These are phyloP conservation scores for Ictalurus furcatus DNA, from an alignment of 2,113 vertebrate genomes.

Conservation along the genomic window DNA sequence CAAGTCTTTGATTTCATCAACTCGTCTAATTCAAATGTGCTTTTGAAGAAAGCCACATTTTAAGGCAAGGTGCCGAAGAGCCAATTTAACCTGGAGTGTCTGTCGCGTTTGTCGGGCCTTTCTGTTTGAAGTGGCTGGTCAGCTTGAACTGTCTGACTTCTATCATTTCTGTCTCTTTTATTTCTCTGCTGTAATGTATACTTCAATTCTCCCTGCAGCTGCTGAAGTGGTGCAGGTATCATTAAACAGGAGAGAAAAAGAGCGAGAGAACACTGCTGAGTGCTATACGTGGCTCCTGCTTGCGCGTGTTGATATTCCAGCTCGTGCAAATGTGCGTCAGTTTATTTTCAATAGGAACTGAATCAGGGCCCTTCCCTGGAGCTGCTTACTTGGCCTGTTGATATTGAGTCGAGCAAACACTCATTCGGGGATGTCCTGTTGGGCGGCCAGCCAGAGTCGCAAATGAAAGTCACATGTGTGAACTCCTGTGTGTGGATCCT, in stretches of 20 bases:
- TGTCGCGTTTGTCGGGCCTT: slow-evolving; percentile 86
- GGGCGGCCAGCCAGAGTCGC: slow-evolving; percentile 68
- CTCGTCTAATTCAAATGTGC: slow-evolving; percentile 94
- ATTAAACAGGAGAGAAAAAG: slow-evolving; percentile 77
- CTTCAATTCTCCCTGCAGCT: slow-evolving; percentile 92
- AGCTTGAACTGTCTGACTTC: slow-evolving; percentile 98
- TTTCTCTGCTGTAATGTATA: slow-evolving; percentile 90
- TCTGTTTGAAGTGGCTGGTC: slow-evolving; percentile 96
- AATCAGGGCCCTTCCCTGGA: slow-evolving; percentile 47
- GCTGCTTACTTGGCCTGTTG: slow-evolving; percentile 68
- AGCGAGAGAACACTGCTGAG: slow-evolving; percentile 2
- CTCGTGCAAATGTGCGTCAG: slow-evolving; percentile 55
- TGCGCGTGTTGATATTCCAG: slow-evolving; percentile 65
- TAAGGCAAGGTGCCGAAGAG: slow-evolving; percentile 76
- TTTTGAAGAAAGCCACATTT: slow-evolving; percentile 87
- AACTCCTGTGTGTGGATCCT: slow-evolving; percentile 52
- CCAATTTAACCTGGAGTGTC: slow-evolving; percentile 98
- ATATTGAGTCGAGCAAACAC: slow-evolving; percentile 75
- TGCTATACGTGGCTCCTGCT: slow-evolving; percentile 47
- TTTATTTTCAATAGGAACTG: slow-evolving; percentile 73
- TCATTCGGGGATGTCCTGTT: slow-evolving; percentile 78
- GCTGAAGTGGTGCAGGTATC: slow-evolving; percentile 94
- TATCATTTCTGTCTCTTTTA: slow-evolving; percentile 95
- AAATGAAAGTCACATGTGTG: slow-evolving; percentile 75
- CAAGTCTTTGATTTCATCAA: slow-evolving; percentile 90